These are phyloP conservation scores for Pseudoips prasinana DNA, from an alignment of 2,888 invertebrate species.

Conservation along the genomic window DNA sequence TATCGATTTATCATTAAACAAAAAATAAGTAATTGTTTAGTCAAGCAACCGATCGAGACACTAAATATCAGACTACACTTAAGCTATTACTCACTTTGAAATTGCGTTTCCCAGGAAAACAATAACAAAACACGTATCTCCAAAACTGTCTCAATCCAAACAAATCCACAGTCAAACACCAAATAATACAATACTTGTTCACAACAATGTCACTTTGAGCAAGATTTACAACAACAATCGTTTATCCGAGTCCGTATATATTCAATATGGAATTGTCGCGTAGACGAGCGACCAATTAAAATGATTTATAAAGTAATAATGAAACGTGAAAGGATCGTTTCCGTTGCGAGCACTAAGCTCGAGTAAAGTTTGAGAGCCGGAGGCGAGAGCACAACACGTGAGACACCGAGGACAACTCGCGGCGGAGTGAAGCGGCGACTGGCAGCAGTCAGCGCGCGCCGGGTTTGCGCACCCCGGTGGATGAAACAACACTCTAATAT, in stretches of 20 bases:
- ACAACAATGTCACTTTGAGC: constrained; percentile 59
- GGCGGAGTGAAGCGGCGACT: constrained; percentile 57
- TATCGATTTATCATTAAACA: too few species aligned
- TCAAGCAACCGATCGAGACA: too few species aligned
- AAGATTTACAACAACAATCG: constrained; percentile 33
- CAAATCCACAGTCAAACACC: constrained; percentile 59
- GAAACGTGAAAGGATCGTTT: constrained; percentile 30
- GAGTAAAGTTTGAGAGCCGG: constrained; percentile 68
- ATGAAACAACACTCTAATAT: constrained; percentile 80
- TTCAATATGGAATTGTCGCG: constrained; percentile 12
- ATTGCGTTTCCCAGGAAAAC: constrained; percentile 21
- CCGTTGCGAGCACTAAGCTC: constrained; percentile 44
- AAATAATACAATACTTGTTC: constrained; percentile 44
- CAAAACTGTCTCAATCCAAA: constrained; percentile 47
- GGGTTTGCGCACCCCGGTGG: constrained; percentile 41
- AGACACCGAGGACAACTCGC: constrained; percentile 47
- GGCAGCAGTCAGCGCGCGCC: constrained; percentile 33
- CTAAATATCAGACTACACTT: too few species aligned
- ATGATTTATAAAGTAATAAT: constrained; percentile 40
- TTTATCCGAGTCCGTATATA: constrained; percentile 10
- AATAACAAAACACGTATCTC: constrained; percentile 33
- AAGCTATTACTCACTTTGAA: constrained; percentile 38
- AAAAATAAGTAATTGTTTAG: too few species aligned
- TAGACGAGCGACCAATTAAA: constrained; percentile 26
- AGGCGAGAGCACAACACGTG: constrained; percentile 38